Evolutionary conservation across 2,888 invertebrate genomes (phyloP).

Genomic region (Baccha elongata): DNA sequence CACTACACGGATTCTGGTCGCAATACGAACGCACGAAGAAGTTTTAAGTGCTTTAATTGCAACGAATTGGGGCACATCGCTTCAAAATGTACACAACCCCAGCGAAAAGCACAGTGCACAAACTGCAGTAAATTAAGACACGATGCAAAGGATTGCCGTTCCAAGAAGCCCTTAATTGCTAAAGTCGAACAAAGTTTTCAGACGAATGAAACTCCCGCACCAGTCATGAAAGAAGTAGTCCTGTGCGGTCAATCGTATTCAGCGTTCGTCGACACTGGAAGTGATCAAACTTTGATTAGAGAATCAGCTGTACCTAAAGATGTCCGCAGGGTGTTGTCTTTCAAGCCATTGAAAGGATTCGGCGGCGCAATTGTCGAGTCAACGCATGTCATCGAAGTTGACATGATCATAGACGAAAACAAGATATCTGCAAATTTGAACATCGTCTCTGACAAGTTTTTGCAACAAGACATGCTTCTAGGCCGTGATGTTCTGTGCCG

Average conservation of each 20-base stretch:
- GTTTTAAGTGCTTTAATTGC: too few species aligned
- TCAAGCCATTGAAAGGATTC: constrained; percentile 57
- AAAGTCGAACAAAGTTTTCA: too few species aligned
- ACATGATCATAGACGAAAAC: constrained; percentile 33
- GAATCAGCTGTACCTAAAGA: constrained; percentile 32
- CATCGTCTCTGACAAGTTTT: constrained; percentile 49
- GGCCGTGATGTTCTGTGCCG: constrained; percentile 59
- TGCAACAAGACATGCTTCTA: constrained; percentile 42
- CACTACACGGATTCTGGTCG: not conserved
- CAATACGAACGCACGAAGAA: too few species aligned
- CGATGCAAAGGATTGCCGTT: too few species aligned
- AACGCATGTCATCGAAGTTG: constrained; percentile 15
- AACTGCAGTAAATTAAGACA: too few species aligned
- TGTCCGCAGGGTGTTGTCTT: not conserved
- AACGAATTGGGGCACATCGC: too few species aligned
- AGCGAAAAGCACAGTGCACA: too few species aligned
- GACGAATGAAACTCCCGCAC: too few species aligned
- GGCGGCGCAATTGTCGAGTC: constrained; percentile 55
- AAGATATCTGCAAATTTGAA: not conserved
- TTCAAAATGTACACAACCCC: too few species aligned
- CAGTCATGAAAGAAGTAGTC: constrained; percentile 36
- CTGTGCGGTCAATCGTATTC: constrained; percentile 10
- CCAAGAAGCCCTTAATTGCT: too few species aligned
- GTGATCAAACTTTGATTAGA: constrained; percentile 46
- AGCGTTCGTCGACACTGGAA: constrained; percentile 63